Conservation (phyloP, 1,140 invertebrate species). For the Trichonephila inaurata region DNA sequence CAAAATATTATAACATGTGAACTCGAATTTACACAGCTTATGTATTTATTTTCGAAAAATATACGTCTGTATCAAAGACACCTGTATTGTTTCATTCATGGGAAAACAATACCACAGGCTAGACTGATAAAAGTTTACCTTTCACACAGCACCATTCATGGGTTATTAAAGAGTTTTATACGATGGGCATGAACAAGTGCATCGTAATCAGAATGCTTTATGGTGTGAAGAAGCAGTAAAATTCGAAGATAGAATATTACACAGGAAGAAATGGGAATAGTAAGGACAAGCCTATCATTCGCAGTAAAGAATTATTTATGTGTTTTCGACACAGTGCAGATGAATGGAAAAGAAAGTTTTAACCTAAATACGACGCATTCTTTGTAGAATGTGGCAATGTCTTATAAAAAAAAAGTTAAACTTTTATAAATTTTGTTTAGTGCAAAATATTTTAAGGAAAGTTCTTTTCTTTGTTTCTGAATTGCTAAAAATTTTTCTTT, state of each 20-base stretch:
- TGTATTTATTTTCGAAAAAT: too few relatives aligned
- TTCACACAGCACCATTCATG: background rate
- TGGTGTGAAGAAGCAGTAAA: background rate
- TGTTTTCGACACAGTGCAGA: background rate
- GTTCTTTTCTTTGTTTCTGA: too few relatives aligned
- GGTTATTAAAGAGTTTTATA: background rate
- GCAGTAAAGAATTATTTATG: background rate
- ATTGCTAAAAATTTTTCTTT: too few relatives aligned
- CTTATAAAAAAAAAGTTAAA: too few relatives aligned
- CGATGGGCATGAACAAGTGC: background rate
- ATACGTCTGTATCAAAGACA: too few relatives aligned
- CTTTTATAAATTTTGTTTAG: too few relatives aligned
- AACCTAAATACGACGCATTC: background rate
- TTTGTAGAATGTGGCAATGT: too few relatives aligned
- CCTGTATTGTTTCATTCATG: background rate
- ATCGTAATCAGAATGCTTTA: slow-evolving; percentile 13
- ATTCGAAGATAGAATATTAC: background rate
- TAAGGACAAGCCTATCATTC: background rate
- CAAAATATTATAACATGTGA: too few relatives aligned
- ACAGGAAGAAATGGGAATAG: too few relatives aligned
- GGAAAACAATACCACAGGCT: background rate
- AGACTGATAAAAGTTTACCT: background rate
- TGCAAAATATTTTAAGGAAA: too few relatives aligned
- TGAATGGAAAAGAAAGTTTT: background rate
- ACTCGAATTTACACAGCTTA: too few relatives aligned